These are phyloP conservation scores for Spheniscus humboldti DNA, from an alignment of 2,797 vertebrate species.

Conservation along the genomic window DNA sequence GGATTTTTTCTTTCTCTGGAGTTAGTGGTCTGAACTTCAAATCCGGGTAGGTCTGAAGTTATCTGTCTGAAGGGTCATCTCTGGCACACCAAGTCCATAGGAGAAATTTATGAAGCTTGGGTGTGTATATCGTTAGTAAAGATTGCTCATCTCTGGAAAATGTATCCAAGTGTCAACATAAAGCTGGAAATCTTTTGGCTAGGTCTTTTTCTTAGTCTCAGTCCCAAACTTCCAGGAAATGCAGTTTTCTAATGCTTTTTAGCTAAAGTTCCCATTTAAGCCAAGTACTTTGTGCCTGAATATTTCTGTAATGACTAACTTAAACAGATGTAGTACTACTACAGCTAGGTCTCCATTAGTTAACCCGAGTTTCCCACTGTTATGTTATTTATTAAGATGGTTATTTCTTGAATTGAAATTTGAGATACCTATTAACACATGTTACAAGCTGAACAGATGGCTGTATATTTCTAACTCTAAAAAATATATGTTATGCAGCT, in stretches of 20 bases:
- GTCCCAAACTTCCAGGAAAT: not conserved
- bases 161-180: not conserved
- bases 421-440: conserved; percentile 46
- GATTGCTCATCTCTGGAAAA: not conserved
- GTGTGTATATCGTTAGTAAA: not conserved
- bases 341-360: not conserved
- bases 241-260: not conserved
- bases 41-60: not conserved
- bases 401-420: conserved; percentile 43
- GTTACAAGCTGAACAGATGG: conserved; percentile 38
- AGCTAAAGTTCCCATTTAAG: not conserved
- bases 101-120: not conserved
- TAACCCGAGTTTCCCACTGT: not conserved
- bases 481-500: not conserved
- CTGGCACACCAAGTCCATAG: not conserved
- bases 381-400: conserved; percentile 19
- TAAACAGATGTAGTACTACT: not conserved
- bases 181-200: not conserved
- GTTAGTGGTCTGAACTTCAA: not conserved
- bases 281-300: not conserved
- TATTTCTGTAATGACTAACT: conserved; percentile 17
- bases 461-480: not conserved
- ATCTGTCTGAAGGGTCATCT: not conserved
- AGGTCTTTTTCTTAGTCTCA: not conserved
- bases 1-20: not conserved